Percentiles rank a stretch among this genome's conserved stretches.
These are phyloP conservation scores for Phaetusa simplex DNA, from an alignment of 2,113 vertebrate genomes.

Conservation along the genomic window DNA sequence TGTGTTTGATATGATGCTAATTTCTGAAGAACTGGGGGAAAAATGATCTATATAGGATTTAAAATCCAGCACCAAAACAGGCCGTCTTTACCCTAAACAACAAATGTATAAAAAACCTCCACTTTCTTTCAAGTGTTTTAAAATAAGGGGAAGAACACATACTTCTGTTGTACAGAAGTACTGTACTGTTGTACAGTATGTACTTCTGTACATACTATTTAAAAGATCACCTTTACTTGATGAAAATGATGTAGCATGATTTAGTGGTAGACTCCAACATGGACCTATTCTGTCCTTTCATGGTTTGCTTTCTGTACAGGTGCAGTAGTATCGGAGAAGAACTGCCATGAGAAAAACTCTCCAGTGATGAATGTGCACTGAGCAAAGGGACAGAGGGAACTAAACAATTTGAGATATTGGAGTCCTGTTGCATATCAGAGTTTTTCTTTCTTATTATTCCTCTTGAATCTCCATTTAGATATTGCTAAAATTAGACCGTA, in stretches of 20 bases:
- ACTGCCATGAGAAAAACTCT: not conserved
- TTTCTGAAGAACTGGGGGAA: not conserved
- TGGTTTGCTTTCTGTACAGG: not conserved
- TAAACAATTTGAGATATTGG: not conserved
- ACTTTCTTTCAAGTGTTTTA: not conserved
- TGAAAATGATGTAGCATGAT: not conserved
- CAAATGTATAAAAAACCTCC: not conserved
- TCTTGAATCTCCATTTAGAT: not conserved
- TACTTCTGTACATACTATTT: too few relatives aligned
- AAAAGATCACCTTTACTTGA: not conserved
- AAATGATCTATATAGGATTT: not conserved
- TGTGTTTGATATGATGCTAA: not conserved
- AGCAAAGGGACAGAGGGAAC: not conserved
- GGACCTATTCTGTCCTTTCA: not conserved
- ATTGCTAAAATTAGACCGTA: not conserved
- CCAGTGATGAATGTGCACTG: not conserved
- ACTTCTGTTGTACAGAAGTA: not conserved
- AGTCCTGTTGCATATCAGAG: not conserved
- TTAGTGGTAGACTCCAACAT: not conserved
- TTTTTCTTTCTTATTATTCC: not conserved
- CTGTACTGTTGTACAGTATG: too few relatives aligned
- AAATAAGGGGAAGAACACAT: not conserved
- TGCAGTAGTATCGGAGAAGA: not conserved
- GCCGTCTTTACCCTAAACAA: not conserved
- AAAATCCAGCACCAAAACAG: not conserved